Conservation (phyloP, 2,113 vertebrate genomes). For the Daboia siamensis region DNA sequence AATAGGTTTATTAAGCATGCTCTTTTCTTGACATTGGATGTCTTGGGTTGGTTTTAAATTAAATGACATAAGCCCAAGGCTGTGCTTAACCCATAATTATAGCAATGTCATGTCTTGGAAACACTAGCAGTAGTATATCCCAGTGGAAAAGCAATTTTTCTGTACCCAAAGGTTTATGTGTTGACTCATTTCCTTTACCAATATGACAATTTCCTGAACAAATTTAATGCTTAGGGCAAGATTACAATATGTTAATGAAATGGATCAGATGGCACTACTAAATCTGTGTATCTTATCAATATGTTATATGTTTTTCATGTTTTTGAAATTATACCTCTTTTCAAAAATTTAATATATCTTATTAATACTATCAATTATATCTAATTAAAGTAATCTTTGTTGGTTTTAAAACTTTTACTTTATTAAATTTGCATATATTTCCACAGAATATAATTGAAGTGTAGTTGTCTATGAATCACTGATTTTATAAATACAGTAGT, state of each 20-base stretch:
- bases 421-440: background rate
- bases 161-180: conserved; percentile 73
- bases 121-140: conserved; percentile 82
- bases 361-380: conserved; percentile 33
- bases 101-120: conserved; percentile 85
- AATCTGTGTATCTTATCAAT: conserved; percentile 42
- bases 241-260: conserved; percentile 58
- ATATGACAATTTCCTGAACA: conserved; percentile 87
- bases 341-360: conserved; percentile 45
- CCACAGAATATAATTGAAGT: background rate
- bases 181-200: conserved; percentile 92
- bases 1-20: conserved; percentile 13
- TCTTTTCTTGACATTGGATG: conserved; percentile 71
- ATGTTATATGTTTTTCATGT: conserved; percentile 47
- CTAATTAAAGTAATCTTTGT: background rate
- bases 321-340: conserved; percentile 41
- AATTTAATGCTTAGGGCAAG: conserved; percentile 81
- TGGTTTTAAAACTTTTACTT: background rate
- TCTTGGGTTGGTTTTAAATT: conserved; percentile 77
- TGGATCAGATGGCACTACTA: conserved; percentile 42
- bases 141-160: conserved; percentile 81
- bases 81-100: conserved; percentile 97
- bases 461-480: background rate
- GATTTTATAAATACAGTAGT: background rate
- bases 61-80: conserved; percentile 84